Base-by-base conservation (phyloP, 2,113 vertebrate species). In the Columba livia region DNA sequence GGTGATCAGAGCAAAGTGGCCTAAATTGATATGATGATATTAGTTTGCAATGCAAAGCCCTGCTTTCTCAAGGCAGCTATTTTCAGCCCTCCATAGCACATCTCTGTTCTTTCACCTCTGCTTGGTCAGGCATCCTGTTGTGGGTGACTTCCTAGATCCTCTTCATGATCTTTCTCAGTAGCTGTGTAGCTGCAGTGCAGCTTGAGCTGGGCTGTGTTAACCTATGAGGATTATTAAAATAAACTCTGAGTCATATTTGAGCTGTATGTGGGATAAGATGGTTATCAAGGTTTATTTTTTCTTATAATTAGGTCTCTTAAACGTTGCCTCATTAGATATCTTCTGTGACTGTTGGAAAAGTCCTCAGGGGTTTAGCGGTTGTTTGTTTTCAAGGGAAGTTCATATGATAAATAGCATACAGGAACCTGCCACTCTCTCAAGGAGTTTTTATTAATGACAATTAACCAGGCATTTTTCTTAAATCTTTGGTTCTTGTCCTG, bases 221-320 rank as follows among this genome's bases (percentile, higher is more conserved):
- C 92, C 90, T 93, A 69, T 58, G 51, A 81, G 71, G 48, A 89
- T 95, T 96, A 92, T 96, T 96, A 92, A 95, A 96, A 95, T 89
- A 88, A 96, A 93, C 88, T 94, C 81, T 96, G 94, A 97, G 79
- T 96, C 88, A 96, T 90, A 88, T 85, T 96, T 74, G 79, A 91
- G 70, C 71, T 78, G 50, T 95, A 74, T 0, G 24, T 93, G 93
- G 94, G 93, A 96, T 94, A 95, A 96, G 96, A 97, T 96, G 71
- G 73, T 91, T 97, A 97, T 96, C 94, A 54, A 87, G 82, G 90
- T 94, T 96, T 97, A 94, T 93, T 94, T 94, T 96, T 89, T 93
- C 81, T 84, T 80, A 80, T 94, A 96, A 95, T 93, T 91, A 95
- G 84, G 65, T 90, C 90, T 96, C 79, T 93, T 88, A 93, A 96